Conservation (phyloP, 1,140 invertebrate genomes). For the Sycobia sp. region DNA sequence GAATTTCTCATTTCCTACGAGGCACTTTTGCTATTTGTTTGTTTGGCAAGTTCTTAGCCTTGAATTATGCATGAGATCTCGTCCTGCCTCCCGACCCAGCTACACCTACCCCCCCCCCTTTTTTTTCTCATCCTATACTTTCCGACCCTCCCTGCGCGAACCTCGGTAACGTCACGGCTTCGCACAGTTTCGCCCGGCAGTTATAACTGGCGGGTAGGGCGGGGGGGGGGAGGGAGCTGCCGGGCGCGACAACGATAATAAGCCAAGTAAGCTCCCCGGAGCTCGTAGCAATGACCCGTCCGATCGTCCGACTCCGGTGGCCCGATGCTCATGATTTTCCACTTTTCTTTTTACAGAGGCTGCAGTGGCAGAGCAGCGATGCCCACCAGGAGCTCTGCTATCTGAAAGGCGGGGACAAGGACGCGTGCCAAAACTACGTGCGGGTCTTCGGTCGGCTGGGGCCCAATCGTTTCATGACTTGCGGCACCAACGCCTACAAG, state of each 20-base stretch:
- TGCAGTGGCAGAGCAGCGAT: slow-evolving; percentile 84
- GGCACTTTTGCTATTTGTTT: slow-evolving; percentile 21
- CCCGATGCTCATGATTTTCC: not conserved
- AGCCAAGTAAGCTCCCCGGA: too few relatives aligned
- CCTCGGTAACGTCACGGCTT: too few relatives aligned
- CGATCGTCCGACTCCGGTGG: not conserved
- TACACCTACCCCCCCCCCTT: too few relatives aligned
- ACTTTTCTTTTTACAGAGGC: slow-evolving; percentile 66
- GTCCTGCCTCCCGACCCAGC: not conserved
- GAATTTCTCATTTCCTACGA: slow-evolving; percentile 27
- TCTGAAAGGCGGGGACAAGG: slow-evolving; percentile 84
- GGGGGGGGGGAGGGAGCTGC: not conserved
- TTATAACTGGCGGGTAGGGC: too few relatives aligned
- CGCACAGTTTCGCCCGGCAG: too few relatives aligned
- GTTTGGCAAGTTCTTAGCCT: slow-evolving; percentile 22
- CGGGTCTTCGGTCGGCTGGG: slow-evolving; percentile 78
- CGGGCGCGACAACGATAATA: not conserved
- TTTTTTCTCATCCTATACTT: slow-evolving; percentile 18
- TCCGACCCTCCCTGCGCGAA: too few relatives aligned
- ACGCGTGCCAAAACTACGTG: slow-evolving; percentile 95
- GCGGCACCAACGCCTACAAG: slow-evolving; percentile 97
- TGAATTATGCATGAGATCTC: slow-evolving; percentile 26
- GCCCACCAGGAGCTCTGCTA: slow-evolving; percentile 83
- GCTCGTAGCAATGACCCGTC: too few relatives aligned
- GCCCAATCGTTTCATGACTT: slow-evolving; percentile 81